Percentiles rank a stretch among this genome's conserved stretches.
Conservation (phyloP, 2,113 vertebrate species). For the Marmota flaviventris region DNA sequence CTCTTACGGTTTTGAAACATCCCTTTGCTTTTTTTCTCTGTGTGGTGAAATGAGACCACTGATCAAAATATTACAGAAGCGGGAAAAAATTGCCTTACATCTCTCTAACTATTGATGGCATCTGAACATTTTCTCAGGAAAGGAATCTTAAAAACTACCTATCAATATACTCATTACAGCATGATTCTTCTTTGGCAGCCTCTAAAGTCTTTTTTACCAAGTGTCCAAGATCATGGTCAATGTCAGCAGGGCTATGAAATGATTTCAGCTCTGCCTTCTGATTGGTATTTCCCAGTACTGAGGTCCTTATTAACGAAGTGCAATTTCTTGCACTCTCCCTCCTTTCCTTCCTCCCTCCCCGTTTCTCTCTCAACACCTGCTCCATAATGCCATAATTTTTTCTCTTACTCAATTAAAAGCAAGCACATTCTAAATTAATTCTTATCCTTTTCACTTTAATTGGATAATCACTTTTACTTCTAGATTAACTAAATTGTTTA, state of each 20-base stretch:
- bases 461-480: constrained; percentile 61
- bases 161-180: not conserved
- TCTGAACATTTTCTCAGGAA: not conserved
- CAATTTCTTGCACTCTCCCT: not conserved
- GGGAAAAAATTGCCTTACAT: not conserved
- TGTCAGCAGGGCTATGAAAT: not conserved
- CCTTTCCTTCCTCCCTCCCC: rapidly evolving
- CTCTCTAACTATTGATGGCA: not conserved
- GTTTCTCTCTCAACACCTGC: not conserved
- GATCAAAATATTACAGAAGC: not conserved
- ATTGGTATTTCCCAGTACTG: not conserved
- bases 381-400: not conserved
- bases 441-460: constrained; percentile 55
- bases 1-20: not conserved
- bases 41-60: not conserved
- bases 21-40: not conserved
- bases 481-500: constrained; percentile 51
- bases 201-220: not conserved
- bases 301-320: not conserved
- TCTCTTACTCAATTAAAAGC: constrained; percentile 17
- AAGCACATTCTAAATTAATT: constrained; percentile 53
- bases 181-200: not conserved
- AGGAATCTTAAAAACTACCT: not conserved
- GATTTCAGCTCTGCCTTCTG: not conserved
- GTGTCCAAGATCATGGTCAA: not conserved